Base-by-base conservation (phyloP, 2,888 invertebrate species). In the Lepidochitona cinerea region DNA sequence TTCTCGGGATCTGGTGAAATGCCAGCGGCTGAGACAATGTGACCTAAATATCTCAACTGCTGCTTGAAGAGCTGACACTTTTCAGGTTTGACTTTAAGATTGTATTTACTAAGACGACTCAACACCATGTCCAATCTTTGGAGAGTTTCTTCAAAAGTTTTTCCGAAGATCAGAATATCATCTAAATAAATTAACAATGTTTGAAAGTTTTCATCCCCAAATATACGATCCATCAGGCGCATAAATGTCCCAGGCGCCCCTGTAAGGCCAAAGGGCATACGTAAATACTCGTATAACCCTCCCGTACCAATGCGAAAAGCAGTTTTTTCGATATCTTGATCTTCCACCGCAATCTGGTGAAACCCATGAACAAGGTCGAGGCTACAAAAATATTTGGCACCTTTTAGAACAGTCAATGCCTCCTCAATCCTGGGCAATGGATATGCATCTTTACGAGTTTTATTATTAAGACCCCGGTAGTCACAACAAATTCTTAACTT, bases 371-470 rank as follows among this genome's bases (percentile, higher is more conserved):
- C 69, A 35, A 85, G 65, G 33, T 85, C 84, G 6, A 85, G 29
- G 9, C 65, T 71, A n/a, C 71, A 59, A 52, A 85, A 81, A 37
- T 70, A 77, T n/a, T 67, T 71, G 4, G 76, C 72, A 0, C 78
- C 76, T 9, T 59, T 35, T 35, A 84, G 37, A 3, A 59, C 65
- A 12, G 81, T 74, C 23, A n/a, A n/a, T 3, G 75, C 71, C 33
- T 84, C 81, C 9, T 83, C 75, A 26, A 86, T 81, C 7, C 76
- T 36, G 3, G 85, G 81, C 7, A 87, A 67, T 0, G 84, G 84
- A 68, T 78, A 81, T 6, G 72, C 71, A 67, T 85, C 83, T 64
- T 77, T 75, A 2, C 65, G 66, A 12, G 84, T 83, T 14, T 76
- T 70, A 9, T 70, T 65, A 75, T 84, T 87, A 2, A 86, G 49